These are phyloP conservation scores for Acropora yongei DNA, from an alignment of 64 coral and sea anemone species.

Conservation along the genomic window DNA sequence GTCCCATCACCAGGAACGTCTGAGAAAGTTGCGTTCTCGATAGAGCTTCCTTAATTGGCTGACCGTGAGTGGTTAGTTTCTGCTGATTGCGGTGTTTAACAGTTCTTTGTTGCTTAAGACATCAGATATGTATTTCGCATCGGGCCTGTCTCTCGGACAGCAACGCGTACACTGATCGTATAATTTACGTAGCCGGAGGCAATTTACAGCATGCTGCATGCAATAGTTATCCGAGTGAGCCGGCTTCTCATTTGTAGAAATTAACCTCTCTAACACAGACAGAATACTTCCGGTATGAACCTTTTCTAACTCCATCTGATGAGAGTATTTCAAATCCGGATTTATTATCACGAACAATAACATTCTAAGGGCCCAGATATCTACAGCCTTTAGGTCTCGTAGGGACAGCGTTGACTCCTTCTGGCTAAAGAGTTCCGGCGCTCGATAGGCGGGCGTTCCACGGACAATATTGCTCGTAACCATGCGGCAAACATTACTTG, in stretches of 20 bases:
- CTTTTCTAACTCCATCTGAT: slow-evolving; percentile 32
- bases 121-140: slow-evolving; percentile 11
- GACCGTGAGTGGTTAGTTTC: slow-evolving; percentile 38
- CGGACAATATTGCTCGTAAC: slow-evolving; percentile 37
- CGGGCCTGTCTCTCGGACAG: slow-evolving; percentile 5
- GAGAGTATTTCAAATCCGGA: slow-evolving; percentile 49
- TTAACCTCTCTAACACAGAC: slow-evolving; percentile 1
- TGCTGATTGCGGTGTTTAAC: slow-evolving; percentile 27
- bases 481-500: slow-evolving; percentile 40
- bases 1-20: slow-evolving; percentile 61
- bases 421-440: slow-evolving; percentile 47
- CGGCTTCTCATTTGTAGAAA: slow-evolving; percentile 21
- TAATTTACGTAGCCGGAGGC: slow-evolving; percentile 11
- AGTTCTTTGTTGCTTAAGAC: slow-evolving; percentile 1
- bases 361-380: slow-evolving; percentile 66
- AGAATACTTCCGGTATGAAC: neutral
- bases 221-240: slow-evolving; percentile 32
- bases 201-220: neutral
- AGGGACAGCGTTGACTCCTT: slow-evolving; percentile 18
- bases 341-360: slow-evolving; percentile 67
- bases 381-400: slow-evolving; percentile 58
- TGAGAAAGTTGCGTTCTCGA: slow-evolving; percentile 33
- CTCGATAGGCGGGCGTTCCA: slow-evolving; percentile 59
- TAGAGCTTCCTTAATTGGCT: slow-evolving; percentile 54
- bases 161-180: neutral